These are phyloP conservation scores for Pristionchus japonicus DNA, from an alignment of 2,888 invertebrate species.

Conservation along the genomic window DNA sequence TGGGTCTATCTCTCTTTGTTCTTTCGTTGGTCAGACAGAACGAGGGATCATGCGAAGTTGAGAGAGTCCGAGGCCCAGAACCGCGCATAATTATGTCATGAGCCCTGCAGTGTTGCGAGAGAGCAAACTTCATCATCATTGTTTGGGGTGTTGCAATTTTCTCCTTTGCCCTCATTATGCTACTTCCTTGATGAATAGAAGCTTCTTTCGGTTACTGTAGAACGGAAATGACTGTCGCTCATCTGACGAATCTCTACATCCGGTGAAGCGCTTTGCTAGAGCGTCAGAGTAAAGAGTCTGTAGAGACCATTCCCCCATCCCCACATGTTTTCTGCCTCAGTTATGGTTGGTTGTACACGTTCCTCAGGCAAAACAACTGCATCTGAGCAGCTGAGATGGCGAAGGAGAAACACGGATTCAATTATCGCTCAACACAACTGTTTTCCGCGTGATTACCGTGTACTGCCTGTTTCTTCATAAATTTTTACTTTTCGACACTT, in stretches of 20 bases:
- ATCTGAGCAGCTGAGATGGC: neutral
- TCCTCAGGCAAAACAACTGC: neutral
- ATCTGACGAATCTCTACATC: too few species aligned
- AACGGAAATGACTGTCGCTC: too few species aligned
- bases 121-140: neutral
- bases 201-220: too few species aligned
- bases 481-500: too few species aligned
- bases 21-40: too few species aligned
- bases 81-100: slow-evolving; percentile 11
- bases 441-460: too few species aligned
- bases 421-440: neutral
- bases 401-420: neutral
- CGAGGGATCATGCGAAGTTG: too few species aligned
- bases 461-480: too few species aligned
- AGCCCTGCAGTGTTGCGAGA: neutral
- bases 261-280: too few species aligned
- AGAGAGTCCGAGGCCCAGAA: too few species aligned
- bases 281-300: too few species aligned
- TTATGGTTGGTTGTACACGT: neutral
- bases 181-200: neutral
- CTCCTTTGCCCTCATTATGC: neutral
- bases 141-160: neutral
- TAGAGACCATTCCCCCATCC: neutral
- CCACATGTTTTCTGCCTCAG: neutral
- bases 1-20: too few species aligned